A percentile compares a stretch with the other conserved stretches of the same genome.
Evolutionary conservation across 2,888 invertebrate species (phyloP).

Genomic region (Chloromyia formosa): DNA sequence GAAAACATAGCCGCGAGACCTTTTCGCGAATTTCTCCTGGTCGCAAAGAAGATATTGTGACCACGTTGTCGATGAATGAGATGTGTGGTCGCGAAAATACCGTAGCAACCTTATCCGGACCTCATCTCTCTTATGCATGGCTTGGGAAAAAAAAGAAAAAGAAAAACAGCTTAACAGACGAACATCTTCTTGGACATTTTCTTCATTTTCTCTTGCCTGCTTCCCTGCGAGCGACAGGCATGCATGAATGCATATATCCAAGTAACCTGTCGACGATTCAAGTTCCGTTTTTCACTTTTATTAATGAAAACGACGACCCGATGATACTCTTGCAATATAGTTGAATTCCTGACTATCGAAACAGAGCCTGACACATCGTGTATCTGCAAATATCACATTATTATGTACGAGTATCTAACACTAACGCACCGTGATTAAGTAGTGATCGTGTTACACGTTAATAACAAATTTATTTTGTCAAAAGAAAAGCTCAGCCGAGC

Average conservation of each 20-base stretch:
- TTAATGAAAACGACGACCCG: slow-evolving; percentile 12
- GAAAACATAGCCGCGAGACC: slow-evolving; percentile 7
- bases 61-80: slow-evolving; percentile 22
- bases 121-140: background rate
- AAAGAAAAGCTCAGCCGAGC: no score
- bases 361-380: no score
- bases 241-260: no score
- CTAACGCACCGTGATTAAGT: no score
- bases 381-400: no score
- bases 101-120: slow-evolving; percentile 18
- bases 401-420: no score
- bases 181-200: slow-evolving; percentile 20
- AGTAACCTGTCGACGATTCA: background rate
- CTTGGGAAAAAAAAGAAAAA: no score
- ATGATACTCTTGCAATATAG: background rate
- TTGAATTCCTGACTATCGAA: no score
- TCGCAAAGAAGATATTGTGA: slow-evolving; percentile 19
- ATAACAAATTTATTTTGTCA: no score
- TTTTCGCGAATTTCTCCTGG: slow-evolving; percentile 35
- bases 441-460: no score
- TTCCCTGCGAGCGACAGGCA: no score
- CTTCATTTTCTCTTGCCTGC: slow-evolving; percentile 27
- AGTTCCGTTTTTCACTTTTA: slow-evolving; percentile 38
- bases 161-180: background rate
- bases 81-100: slow-evolving; percentile 16